phyloP scores from a whole-genome alignment of 2,797 vertebrate genomes.

The Pteropus rufus region DNA sequence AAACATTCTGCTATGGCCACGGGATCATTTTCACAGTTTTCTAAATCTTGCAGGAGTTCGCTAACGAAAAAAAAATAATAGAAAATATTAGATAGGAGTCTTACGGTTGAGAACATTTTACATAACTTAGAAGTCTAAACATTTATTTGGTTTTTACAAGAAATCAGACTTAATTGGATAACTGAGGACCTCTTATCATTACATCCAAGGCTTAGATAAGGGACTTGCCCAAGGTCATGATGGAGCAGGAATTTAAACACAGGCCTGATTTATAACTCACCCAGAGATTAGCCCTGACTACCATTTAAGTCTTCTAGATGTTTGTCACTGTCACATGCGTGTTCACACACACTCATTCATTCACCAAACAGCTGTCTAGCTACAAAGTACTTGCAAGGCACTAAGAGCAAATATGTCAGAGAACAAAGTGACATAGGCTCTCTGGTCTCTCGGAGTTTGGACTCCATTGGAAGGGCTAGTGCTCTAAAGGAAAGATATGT shows the following conservation, averaged over 20 bases:
- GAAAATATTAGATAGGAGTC: constrained; percentile 23
- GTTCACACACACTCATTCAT: background rate
- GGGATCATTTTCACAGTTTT: constrained; percentile 96
- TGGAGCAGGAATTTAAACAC: background rate
- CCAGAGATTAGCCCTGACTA: background rate
- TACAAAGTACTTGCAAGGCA: no score
- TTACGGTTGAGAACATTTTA: background rate
- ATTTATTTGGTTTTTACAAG: background rate
- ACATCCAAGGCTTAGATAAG: background rate
- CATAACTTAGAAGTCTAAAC: background rate
- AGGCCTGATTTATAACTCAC: background rate
- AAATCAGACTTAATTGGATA: background rate
- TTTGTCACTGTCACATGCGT: background rate
- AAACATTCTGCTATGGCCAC: constrained; percentile 99
- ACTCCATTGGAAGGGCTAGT: background rate
- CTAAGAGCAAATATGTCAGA: background rate
- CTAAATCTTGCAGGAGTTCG: constrained; percentile 94
- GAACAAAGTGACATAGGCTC: background rate
- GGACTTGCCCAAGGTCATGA: background rate
- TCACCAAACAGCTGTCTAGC: background rate
- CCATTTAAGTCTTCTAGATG: background rate
- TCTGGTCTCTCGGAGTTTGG: background rate
- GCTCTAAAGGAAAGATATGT: background rate
- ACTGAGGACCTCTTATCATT: background rate
- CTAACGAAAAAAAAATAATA: constrained; percentile 79